These are phyloP conservation scores for Cyclargus thomasi DNA, from an alignment of 1,140 invertebrate species.

Conservation along the genomic window DNA sequence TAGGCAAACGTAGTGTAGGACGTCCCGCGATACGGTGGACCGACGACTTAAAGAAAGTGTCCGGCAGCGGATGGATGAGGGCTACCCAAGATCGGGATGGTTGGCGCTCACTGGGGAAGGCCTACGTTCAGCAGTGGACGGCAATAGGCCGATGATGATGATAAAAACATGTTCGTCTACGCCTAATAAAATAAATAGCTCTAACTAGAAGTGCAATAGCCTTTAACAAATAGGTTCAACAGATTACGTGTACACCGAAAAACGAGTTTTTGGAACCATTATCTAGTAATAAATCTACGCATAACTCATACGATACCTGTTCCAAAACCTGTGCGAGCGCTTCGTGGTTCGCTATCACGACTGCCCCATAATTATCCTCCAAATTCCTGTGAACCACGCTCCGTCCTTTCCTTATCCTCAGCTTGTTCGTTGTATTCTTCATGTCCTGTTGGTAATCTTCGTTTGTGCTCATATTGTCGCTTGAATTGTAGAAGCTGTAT, in stretches of 20 bases:
- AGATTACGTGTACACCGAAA: background rate
- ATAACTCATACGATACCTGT: slow-evolving; percentile 76
- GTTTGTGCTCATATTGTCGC: slow-evolving; percentile 58
- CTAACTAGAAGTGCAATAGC: background rate
- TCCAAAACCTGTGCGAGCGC: slow-evolving; percentile 88
- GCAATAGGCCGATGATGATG: too few relatives aligned
- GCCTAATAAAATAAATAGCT: background rate
- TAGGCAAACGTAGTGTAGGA: too few relatives aligned
- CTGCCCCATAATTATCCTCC: slow-evolving; percentile 91
- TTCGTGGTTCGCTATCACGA: slow-evolving; percentile 91
- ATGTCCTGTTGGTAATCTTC: slow-evolving; percentile 67
- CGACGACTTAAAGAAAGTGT: too few relatives aligned
- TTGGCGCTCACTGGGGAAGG: too few relatives aligned
- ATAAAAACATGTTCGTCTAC: background rate
- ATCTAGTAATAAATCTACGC: slow-evolving; percentile 9
- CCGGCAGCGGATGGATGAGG: too few relatives aligned
- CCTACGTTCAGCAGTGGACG: too few relatives aligned
- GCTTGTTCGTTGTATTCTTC: slow-evolving; percentile 76
- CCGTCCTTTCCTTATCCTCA: slow-evolving; percentile 84
- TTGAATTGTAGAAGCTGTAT: slow-evolving; percentile 82
- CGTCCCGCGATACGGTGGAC: too few relatives aligned
- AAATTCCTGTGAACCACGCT: slow-evolving; percentile 87
- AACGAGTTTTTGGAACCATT: background rate
- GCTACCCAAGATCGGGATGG: too few relatives aligned
- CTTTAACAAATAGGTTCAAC: background rate